Evolutionary conservation across 2,113 vertebrate genomes (phyloP).

Genomic region (Chroicocephalus ridibundus): DNA sequence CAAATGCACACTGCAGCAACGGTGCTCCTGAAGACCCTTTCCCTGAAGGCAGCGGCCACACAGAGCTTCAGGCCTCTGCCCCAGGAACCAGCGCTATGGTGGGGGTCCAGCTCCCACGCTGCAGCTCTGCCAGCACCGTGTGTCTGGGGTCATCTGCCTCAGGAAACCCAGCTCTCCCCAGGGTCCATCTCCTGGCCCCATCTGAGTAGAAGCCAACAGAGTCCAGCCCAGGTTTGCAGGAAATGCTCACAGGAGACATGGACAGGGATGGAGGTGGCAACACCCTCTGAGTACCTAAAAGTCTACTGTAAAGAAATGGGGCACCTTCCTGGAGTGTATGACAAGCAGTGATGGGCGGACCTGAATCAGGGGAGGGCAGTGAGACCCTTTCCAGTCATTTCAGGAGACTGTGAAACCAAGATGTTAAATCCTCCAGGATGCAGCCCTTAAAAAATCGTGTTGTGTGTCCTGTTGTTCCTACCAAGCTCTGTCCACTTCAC

Average conservation of each 20-base stretch:
- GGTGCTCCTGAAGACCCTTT: background rate
- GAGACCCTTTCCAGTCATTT: background rate
- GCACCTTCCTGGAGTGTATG: fast-evolving
- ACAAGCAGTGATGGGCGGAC: background rate
- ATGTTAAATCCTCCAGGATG: background rate
- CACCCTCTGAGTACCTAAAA: background rate
- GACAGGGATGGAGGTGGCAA: background rate
- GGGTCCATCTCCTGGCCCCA: background rate
- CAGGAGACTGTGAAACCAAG: background rate
- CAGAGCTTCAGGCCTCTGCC: background rate
- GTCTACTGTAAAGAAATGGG: background rate
- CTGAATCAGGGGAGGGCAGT: background rate
- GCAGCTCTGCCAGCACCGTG: fast-evolving
- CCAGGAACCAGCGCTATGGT: background rate
- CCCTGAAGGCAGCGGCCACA: fast-evolving
- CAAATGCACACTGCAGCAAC: background rate
- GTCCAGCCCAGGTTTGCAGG: background rate
- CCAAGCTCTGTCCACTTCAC: background rate
- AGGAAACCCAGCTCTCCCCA: background rate
- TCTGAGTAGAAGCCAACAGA: background rate
- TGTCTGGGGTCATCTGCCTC: fast-evolving
- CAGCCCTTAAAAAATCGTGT: background rate
- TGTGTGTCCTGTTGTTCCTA: background rate
- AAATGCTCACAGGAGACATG: background rate
- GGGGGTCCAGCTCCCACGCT: fast-evolving